Conservation (phyloP, 2,888 invertebrate genomes). For the Diabrotica balteata region DNA sequence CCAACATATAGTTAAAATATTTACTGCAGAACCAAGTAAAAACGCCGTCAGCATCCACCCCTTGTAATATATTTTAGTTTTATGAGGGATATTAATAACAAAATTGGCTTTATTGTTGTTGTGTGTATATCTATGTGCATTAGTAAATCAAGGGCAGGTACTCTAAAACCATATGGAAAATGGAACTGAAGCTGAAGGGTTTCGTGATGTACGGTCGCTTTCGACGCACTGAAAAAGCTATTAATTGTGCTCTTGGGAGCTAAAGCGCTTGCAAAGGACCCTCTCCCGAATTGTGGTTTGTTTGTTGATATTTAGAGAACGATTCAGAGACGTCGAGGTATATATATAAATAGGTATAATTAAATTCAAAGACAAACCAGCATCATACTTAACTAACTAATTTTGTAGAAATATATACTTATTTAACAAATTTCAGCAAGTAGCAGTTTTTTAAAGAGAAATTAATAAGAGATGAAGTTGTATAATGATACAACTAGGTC, state of each 20-base stretch:
- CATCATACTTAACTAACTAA: no score
- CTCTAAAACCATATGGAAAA: conserved; percentile 21
- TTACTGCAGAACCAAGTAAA: background rate
- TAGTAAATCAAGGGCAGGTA: conserved; percentile 22
- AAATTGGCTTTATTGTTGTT: conserved; percentile 9
- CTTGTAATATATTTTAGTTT: background rate
- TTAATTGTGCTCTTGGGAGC: conserved; percentile 26
- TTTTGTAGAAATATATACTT: no score
- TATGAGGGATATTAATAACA: conserved; percentile 8
- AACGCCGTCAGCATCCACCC: background rate
- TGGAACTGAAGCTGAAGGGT: conserved; percentile 21
- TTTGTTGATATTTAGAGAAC: conserved; percentile 24
- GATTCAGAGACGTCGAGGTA: conserved; percentile 1
- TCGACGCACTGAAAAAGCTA: conserved; percentile 24
- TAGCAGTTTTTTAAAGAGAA: no score
- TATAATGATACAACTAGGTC: no score
- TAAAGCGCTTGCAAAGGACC: conserved; percentile 22
- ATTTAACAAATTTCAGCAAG: no score
- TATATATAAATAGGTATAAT: no score
- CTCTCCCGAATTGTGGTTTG: conserved; percentile 22
- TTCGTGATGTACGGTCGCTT: conserved; percentile 24
- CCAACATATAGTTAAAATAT: no score
- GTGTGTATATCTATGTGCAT: conserved; percentile 8
- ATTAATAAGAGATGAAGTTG: no score
- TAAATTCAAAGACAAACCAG: no score